A percentile compares a stretch with the other conserved stretches of the same genome.
Conservation (phyloP, 2,797 vertebrate species). For the Cossypha heuglini region DNA sequence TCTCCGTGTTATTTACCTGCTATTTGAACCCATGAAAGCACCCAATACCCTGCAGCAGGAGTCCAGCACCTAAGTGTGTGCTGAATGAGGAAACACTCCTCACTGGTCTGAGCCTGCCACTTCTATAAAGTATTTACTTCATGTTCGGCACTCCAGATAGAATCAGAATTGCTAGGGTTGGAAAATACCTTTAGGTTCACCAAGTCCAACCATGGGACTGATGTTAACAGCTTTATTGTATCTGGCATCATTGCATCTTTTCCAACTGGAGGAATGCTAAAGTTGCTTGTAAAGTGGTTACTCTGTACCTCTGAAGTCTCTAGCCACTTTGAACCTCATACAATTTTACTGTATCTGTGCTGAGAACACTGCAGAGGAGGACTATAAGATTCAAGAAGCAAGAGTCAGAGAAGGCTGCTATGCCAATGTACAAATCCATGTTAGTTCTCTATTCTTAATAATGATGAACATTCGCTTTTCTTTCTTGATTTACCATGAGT, state of each 20-base stretch:
- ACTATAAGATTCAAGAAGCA: neutral
- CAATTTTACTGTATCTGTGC: neutral
- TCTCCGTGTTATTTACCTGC: neutral
- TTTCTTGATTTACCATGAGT: neutral
- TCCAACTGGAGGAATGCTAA: neutral
- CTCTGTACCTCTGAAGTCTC: neutral
- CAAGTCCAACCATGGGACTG: neutral
- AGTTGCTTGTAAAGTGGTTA: neutral
- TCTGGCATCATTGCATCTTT: neutral
- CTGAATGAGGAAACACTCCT: neutral
- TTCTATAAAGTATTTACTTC: neutral
- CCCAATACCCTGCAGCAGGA: neutral
- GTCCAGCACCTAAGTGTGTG: neutral
- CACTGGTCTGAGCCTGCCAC: neutral
- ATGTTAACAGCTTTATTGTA: neutral
- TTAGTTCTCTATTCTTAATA: neutral
- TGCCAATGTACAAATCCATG: neutral
- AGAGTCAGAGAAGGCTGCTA: neutral
- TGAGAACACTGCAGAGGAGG: fast-evolving
- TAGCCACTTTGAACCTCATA: neutral
- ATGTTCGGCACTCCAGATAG: neutral
- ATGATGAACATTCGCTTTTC: neutral
- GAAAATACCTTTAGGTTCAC: neutral
- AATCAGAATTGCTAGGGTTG: neutral
- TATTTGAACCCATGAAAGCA: neutral